Evolutionary conservation across 2,797 vertebrate genomes (phyloP), one percentile per base, ranked within the genome.

Genomic region (Cottoperca gobio): DNA sequence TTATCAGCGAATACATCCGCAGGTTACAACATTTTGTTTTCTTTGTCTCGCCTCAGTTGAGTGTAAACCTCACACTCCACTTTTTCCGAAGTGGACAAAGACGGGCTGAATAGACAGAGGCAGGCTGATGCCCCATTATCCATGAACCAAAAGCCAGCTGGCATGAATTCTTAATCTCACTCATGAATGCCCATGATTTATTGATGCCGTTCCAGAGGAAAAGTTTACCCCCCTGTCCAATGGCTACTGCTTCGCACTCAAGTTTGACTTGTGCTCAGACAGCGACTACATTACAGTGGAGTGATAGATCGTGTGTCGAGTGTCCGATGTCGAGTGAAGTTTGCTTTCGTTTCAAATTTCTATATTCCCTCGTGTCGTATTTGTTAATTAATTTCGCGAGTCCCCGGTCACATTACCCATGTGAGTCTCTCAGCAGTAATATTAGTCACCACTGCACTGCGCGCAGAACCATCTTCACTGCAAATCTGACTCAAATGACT

Each of bases 91-190:
- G 64, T 66, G 65, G 83, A 84, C 81, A 84, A 76, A 86, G 59
- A 78, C 78, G 62, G 65, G 57, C 64, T 64, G 61, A 67, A 85
- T 50, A 63, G 69, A 72, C 58, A 79, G 76, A 73, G 73, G 58
- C 37, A n/a, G 78, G 42, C 54, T 76, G 79, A 65, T 83, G 79
- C 24, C 60, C 70, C 48, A 48, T 80, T 76, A 57, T 89, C 84
- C 73, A 88, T 87, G 82, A 88, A 89, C 81, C 87, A 89, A 90
- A 91, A 89, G 91, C 78, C 86, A 80, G 69, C 88, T 86, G 82
- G 87, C 91, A 93, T 94, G 75, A 93, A 95, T 95, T 92, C 90
- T 94, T 95, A 91, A 95, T 93, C 83, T 90, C 81, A 83, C 88
- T 91, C 87, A 81, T 93, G 93, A 92, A 88, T 86, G 86, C 53